Evolutionary conservation across 2,888 invertebrate species (phyloP), one percentile per base, ranked within the genome.

Genomic region (Xanthia icteritia): DNA sequence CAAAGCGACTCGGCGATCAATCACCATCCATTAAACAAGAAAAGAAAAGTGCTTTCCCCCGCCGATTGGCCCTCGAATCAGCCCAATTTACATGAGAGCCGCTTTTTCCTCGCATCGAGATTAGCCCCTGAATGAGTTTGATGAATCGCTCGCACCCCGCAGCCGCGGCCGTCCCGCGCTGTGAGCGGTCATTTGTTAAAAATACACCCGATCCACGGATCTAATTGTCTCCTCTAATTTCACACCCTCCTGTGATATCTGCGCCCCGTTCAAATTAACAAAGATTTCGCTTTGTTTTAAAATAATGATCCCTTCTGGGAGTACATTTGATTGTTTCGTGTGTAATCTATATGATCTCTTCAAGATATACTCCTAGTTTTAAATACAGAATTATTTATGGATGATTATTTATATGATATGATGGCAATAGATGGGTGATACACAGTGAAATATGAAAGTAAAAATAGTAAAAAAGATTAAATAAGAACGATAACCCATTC

Each of bases 81-180:
- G 95, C 92, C 96, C 96, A 96, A 96, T 96, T 96, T 96, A 96
- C 96, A 96, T 96, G 96, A 96, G 96, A 96, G 96, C 96, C 96
- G 95, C 96, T 96, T 96, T 96, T 96, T 96, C 96, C 95, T 95
- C 95, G 95, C 95, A 95, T 95, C 95, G 96, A 96, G 96, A 96
- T 96, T 96, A 96, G 96, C 96, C 95, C 93, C 93, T 92, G 96
- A 96, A 96, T 96, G 96, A 96, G 96, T 96, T 96, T 96, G 96
- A 96, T 96, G 96, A 96, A 96, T 96, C 94, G 96, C 94, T 93
- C 94, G 92, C 94, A 92, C 94, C 93, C 92, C 93, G 92, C 93
- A 91, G 89, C 92, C 93, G 92, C 93, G 91, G 89, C 92, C 91
- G 87, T 84, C 90, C 89, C 90, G 88, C 89, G 82, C 89, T 84